Base-by-base conservation (phyloP, 2,888 invertebrate species). In the Argyresthia goedartella region DNA sequence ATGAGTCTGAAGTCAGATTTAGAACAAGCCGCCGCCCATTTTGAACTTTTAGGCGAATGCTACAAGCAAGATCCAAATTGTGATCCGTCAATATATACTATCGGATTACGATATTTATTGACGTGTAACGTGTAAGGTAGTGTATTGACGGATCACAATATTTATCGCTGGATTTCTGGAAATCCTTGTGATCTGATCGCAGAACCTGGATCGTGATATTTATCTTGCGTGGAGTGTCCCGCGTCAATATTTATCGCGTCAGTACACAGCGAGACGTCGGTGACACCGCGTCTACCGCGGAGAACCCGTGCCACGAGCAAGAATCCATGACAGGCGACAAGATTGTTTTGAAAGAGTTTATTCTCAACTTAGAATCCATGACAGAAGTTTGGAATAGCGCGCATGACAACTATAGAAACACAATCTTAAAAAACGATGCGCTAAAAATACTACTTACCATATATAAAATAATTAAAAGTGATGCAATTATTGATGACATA, bases 131-230 rank as follows among this genome's bases (percentile, higher is more conserved):
- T 25, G 25, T 25, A 25, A 6, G 25, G 25, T 25, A 25, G 25
- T 25, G 49, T 52, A 52, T 49, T 52, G 52, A 52, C 36, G 49
- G 46, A 53, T 49, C 49, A 53, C 52, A 53, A 53, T 53, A 53
- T 49, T 53, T 53, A 45, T 53, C 49, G 52, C 39, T 46, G 51
- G 47, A 46, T 51, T 51, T 53, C 50, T 47, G 41, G 50, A 53
- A 53, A 50, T 53, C 52, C 50, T 53, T 46, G 47, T 50, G 46
- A 50, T 53, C 53, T 53, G 53, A 50, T 53, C 53, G 47, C 45
- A 53, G 53, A 46, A 33, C 53, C 41, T 53, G 46, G 48, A 49
- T 53, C 53, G 51, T 53, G 53, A 53, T 51, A 53, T 51, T 53
- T 53, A 53, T 53, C 51, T 54, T 52, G 52, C 54, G 54, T 54